Conservation (phyloP, 2,797 vertebrate species). For the Sardinella longiceps region DNA sequence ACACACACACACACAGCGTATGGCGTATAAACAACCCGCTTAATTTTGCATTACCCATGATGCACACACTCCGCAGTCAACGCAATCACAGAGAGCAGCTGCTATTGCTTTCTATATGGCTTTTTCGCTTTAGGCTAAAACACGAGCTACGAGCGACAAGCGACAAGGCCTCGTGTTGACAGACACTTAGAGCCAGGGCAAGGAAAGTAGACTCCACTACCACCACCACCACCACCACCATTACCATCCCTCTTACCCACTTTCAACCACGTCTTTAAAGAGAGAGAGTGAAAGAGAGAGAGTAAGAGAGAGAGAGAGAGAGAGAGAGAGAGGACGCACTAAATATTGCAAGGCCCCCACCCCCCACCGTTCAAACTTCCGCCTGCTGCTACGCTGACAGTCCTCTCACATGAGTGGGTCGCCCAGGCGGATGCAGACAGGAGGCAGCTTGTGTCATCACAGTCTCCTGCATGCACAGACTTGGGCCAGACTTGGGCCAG, state of each 20-base stretch:
- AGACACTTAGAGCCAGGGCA: neutral
- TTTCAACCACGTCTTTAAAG: neutral
- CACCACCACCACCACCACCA: neutral
- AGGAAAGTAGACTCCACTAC: neutral
- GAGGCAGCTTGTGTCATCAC: constrained; percentile 9
- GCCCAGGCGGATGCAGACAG: neutral
- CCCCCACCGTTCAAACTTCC: neutral
- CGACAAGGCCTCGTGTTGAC: neutral
- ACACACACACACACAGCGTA: too few species aligned
- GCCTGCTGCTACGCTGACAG: neutral
- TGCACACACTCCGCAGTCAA: neutral
- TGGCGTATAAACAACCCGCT: neutral
- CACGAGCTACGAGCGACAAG: neutral
- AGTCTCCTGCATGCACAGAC: neutral
- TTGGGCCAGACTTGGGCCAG: neutral
- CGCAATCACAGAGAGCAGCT: neutral
- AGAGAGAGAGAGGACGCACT: neutral
- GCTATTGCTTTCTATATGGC: neutral
- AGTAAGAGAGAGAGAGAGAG: neutral
- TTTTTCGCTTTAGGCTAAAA: neutral
- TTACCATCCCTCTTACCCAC: too few species aligned
- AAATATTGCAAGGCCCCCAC: neutral
- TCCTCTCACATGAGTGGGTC: constrained; percentile 5
- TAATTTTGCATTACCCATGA: neutral
- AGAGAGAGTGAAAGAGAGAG: neutral